These are phyloP conservation scores for Spermophilus dauricus DNA, from an alignment of 2,113 vertebrate genomes.

Conservation along the genomic window DNA sequence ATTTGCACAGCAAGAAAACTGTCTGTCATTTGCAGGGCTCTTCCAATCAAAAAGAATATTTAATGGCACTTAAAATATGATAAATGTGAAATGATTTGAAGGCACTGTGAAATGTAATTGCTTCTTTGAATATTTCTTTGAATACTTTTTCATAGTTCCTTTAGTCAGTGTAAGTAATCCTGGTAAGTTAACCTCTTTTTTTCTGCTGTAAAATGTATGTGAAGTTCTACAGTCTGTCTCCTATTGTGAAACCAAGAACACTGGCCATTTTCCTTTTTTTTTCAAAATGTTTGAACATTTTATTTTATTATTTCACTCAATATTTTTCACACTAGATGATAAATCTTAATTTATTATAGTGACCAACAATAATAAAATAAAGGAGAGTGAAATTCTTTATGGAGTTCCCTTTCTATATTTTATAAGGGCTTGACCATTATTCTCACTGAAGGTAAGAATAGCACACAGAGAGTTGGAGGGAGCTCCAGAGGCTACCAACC, in stretches of 20 bases:
- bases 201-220: conserved; percentile 50
- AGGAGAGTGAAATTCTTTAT: neutral
- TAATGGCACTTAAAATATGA: conserved; percentile 59
- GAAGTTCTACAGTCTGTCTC: neutral
- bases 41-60: conserved; percentile 68
- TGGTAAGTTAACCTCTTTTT: conserved; percentile 59
- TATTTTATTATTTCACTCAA: neutral
- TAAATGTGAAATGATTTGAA: conserved; percentile 64
- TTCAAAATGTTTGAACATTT: neutral
- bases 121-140: conserved; percentile 67
- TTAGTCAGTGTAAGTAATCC: conserved; percentile 45
- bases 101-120: conserved; percentile 70
- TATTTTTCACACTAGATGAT: neutral
- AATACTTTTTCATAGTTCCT: conserved; percentile 63
- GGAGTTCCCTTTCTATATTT: neutral
- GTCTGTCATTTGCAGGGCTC: conserved; percentile 52
- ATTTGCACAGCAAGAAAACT: conserved; percentile 27
- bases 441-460: neutral
- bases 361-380: neutral
- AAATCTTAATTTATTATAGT: conserved; percentile 3
- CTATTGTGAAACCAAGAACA: conserved; percentile 25
- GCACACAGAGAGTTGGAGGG: neutral
- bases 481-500: neutral
- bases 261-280: too few species aligned
- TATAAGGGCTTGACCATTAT: neutral